phyloP scores from a whole-genome alignment of 2,888 invertebrate genomes.

The Andrena camellia region DNA sequence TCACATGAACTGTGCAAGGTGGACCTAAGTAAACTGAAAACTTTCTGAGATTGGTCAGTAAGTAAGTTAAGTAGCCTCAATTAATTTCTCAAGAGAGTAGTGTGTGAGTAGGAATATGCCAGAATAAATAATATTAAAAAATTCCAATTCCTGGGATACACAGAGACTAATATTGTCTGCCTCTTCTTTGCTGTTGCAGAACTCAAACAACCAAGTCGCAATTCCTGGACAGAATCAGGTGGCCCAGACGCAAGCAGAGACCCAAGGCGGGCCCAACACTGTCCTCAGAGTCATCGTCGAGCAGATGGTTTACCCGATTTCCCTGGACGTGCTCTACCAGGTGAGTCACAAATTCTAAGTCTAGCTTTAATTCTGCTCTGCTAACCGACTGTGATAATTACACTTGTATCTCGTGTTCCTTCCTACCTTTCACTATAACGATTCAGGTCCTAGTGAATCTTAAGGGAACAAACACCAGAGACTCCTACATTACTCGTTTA shows the following conservation, averaged over 20 bases:
- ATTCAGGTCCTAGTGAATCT: too few relatives aligned
- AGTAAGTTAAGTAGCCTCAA: too few relatives aligned
- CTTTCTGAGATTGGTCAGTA: too few relatives aligned
- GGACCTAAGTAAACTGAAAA: too few relatives aligned
- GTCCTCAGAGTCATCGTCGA: slow-evolving; percentile 99
- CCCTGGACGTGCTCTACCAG: slow-evolving; percentile 97
- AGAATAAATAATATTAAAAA: too few relatives aligned
- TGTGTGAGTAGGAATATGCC: too few relatives aligned
- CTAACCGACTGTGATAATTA: neutral
- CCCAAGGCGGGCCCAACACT: slow-evolving; percentile 96
- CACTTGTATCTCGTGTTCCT: too few relatives aligned
- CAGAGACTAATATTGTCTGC: neutral
- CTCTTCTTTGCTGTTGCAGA: slow-evolving; percentile 74
- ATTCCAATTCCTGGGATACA: too few relatives aligned
- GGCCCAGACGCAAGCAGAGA: slow-evolving; percentile 86
- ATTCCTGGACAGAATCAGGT: slow-evolving; percentile 91
- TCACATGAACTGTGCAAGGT: neutral
- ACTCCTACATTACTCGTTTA: too few relatives aligned
- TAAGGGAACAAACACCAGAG: too few relatives aligned
- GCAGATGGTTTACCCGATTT: slow-evolving; percentile 99
- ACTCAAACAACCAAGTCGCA: slow-evolving; percentile 92
- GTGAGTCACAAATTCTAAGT: slow-evolving; percentile 84
- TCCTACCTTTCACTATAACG: too few relatives aligned
- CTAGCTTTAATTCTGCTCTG: slow-evolving; percentile 33
- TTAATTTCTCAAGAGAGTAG: too few relatives aligned